Conservation (phyloP, 1,140 invertebrate species). For the Globodera ellingtonae region DNA sequence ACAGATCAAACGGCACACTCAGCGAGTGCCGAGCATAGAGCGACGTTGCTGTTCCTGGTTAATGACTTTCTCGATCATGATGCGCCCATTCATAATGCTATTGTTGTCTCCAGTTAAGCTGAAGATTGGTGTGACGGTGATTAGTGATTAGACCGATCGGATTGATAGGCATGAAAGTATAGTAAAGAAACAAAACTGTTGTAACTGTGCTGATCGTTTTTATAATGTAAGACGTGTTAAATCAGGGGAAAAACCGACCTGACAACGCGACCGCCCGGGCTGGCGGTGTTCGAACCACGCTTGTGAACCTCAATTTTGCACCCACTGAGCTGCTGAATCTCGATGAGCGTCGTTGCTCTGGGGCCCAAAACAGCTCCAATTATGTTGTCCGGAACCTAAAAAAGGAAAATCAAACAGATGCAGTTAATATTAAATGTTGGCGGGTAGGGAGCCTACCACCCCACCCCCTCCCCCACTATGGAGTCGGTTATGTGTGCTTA, state of each 20-base stretch:
- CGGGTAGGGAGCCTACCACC: too few relatives aligned
- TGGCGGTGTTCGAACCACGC: slow-evolving; percentile 92
- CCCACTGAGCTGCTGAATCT: slow-evolving; percentile 92
- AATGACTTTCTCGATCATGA: slow-evolving; percentile 56
- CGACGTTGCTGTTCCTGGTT: slow-evolving; percentile 56
- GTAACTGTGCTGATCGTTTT: slow-evolving; percentile 10
- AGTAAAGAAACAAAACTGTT: neutral
- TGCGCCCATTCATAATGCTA: slow-evolving; percentile 42
- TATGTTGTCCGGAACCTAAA: slow-evolving; percentile 75
- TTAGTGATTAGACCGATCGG: neutral
- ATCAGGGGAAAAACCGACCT: slow-evolving; percentile 67
- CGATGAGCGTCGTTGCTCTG: slow-evolving; percentile 88
- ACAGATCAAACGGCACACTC: slow-evolving; percentile 3
- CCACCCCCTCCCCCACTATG: too few relatives aligned
- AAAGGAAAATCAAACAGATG: neutral
- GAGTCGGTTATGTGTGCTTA: too few relatives aligned
- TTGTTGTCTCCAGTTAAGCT: slow-evolving; percentile 57
- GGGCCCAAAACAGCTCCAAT: slow-evolving; percentile 94
- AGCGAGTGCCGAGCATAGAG: slow-evolving; percentile 22
- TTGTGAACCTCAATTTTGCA: slow-evolving; percentile 97
- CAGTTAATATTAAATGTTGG: neutral
- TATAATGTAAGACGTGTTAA: slow-evolving; percentile 5
- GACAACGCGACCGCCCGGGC: slow-evolving; percentile 92
- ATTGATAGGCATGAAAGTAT: neutral
- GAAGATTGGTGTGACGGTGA: slow-evolving; percentile 33